Percentiles rank a stretch among this genome's conserved stretches.
phyloP scores from a whole-genome alignment of 2,797 vertebrate species.

The Centropyge bicolor region DNA sequence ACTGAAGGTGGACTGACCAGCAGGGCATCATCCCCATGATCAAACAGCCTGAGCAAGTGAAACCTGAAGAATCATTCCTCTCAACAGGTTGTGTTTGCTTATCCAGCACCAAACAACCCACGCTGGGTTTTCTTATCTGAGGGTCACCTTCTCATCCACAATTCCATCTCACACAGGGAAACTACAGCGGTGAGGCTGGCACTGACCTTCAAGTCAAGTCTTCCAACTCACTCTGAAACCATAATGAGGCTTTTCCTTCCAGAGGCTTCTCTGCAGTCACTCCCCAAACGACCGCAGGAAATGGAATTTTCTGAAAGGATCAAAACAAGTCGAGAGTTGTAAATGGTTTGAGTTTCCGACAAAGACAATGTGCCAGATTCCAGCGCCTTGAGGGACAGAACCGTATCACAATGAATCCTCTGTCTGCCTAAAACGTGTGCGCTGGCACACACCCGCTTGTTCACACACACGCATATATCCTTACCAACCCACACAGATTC shows the following conservation, averaged over 20 bases:
- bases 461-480: constrained; percentile 36
- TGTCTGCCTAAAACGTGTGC: constrained; percentile 68
- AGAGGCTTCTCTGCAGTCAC: constrained; percentile 67
- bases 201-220: constrained; percentile 66
- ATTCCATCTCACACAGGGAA: constrained; percentile 35
- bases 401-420: constrained; percentile 79
- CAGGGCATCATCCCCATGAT: background rate
- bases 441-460: constrained; percentile 55
- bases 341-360: constrained; percentile 82
- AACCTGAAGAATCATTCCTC: background rate
- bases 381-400: constrained; percentile 80
- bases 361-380: constrained; percentile 85
- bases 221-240: constrained; percentile 65
- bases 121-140: constrained; percentile 2
- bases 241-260: constrained; percentile 80
- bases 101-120: background rate
- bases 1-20: background rate
- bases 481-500: constrained; percentile 24
- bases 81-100: background rate
- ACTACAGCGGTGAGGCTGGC: constrained; percentile 56
- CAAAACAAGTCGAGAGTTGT: constrained; percentile 84
- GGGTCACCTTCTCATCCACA: constrained; percentile 25
- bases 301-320: constrained; percentile 80
- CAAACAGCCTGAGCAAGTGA: too few species aligned
- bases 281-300: constrained; percentile 73